Conservation (phyloP, 2,888 invertebrate genomes). For the Patella caerulea region DNA sequence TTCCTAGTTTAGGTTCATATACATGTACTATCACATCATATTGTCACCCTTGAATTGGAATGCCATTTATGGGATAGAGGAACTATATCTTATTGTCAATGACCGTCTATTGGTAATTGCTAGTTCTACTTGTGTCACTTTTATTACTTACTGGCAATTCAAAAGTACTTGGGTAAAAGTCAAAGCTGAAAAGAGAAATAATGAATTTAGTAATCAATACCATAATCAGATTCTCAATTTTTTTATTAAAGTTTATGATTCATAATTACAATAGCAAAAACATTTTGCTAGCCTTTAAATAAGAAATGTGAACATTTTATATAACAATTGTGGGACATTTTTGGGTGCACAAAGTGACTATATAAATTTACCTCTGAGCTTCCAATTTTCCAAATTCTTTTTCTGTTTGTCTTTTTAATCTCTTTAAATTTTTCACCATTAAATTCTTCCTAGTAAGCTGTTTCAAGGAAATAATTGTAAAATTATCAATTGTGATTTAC, state of each 20-base stretch:
- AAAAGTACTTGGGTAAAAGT: conserved; percentile 77
- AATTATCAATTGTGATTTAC: background rate
- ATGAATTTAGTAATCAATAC: background rate
- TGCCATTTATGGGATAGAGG: no score
- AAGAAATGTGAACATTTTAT: no score
- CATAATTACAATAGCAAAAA: no score
- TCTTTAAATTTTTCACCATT: conserved; percentile 75
- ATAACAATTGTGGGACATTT: no score
- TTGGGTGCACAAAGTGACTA: no score
- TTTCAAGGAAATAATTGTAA: conserved; percentile 2
- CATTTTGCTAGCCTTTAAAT: no score
- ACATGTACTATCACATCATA: no score
- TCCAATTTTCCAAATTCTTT: conserved; percentile 71
- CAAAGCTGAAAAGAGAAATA: conserved; percentile 67
- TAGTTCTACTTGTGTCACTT: background rate
- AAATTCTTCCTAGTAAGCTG: conserved; percentile 77
- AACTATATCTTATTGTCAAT: no score
- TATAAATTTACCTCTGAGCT: conserved; percentile 63
- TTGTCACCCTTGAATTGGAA: no score
- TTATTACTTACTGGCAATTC: conserved; percentile 75
- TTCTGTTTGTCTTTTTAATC: conserved; percentile 71
- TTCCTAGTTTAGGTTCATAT: no score
- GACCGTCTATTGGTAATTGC: no score
- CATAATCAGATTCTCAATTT: background rate
- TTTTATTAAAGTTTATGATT: conserved; percentile 15